phyloP scores from a whole-genome alignment of 1,140 invertebrate genomes.

The Pinna nobilis region DNA sequence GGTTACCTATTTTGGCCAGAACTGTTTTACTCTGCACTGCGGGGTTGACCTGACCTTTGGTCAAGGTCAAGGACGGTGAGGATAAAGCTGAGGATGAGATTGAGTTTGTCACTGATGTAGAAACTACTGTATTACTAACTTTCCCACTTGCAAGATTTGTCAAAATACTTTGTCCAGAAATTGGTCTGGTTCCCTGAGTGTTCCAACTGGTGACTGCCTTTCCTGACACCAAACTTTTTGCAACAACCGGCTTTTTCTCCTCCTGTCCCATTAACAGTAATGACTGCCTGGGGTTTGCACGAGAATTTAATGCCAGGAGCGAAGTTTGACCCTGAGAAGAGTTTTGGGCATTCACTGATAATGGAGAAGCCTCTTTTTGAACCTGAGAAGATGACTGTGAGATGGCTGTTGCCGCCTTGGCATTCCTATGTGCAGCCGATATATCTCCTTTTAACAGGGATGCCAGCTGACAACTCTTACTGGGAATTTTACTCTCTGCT shows the following conservation, averaged over 20 bases:
- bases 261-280: neutral
- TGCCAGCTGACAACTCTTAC: slow-evolving; percentile 17
- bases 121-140: neutral
- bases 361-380: too few relatives aligned
- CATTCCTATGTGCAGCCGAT: slow-evolving; percentile 4
- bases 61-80: slow-evolving; percentile 18
- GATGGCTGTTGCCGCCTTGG: neutral
- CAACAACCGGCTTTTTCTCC: neutral
- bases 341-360: neutral
- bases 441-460: slow-evolving; percentile 16
- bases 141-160: neutral
- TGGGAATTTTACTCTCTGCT: slow-evolving; percentile 8
- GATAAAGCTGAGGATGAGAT: neutral
- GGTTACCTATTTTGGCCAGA: slow-evolving; percentile 31
- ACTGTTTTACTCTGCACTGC: slow-evolving; percentile 24
- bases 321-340: neutral
- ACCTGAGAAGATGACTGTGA: neutral
- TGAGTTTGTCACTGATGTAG: neutral
- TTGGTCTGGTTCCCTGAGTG: neutral
- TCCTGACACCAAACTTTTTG: neutral
- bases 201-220: neutral
- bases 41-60: neutral
- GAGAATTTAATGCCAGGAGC: neutral
- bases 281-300: neutral
- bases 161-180: neutral